Conservation (phyloP, 2,888 invertebrate species). For the Allacma fusca region DNA sequence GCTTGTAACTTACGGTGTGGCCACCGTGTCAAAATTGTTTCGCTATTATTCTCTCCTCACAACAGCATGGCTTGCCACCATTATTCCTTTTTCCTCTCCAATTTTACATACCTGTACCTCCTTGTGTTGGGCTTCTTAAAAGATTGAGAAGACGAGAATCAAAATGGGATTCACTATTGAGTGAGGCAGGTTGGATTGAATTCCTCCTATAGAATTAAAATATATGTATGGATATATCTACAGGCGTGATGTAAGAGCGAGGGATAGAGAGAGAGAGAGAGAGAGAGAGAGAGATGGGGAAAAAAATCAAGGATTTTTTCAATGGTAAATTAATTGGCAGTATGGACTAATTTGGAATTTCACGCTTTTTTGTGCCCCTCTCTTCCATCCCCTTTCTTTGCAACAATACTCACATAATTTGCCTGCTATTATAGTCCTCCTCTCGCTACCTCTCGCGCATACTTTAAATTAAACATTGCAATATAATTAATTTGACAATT, state of each 20-base stretch:
- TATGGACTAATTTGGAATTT: constrained; percentile 41
- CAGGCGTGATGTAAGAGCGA: too few species aligned
- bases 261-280: background rate
- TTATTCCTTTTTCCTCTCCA: constrained; percentile 20
- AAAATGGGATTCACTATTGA: background rate
- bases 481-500: constrained; percentile 31
- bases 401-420: constrained; percentile 10
- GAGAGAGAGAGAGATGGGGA: too few species aligned
- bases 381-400: background rate
- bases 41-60: constrained; percentile 23
- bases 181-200: background rate
- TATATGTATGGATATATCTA: background rate
- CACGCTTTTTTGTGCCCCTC: constrained; percentile 31
- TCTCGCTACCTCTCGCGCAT: background rate
- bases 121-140: background rate
- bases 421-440: background rate
- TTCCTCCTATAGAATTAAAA: constrained; percentile 4
- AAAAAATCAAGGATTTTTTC: constrained; percentile 24
- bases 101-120: background rate
- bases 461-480: background rate
- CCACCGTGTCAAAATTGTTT: constrained; percentile 45
- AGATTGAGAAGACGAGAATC: background rate
- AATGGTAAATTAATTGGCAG: constrained; percentile 41
- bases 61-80: constrained; percentile 16
- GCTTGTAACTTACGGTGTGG: constrained; percentile 33